Base-by-base conservation (phyloP, 2,113 vertebrate genomes). In the Sylvietta virens region DNA sequence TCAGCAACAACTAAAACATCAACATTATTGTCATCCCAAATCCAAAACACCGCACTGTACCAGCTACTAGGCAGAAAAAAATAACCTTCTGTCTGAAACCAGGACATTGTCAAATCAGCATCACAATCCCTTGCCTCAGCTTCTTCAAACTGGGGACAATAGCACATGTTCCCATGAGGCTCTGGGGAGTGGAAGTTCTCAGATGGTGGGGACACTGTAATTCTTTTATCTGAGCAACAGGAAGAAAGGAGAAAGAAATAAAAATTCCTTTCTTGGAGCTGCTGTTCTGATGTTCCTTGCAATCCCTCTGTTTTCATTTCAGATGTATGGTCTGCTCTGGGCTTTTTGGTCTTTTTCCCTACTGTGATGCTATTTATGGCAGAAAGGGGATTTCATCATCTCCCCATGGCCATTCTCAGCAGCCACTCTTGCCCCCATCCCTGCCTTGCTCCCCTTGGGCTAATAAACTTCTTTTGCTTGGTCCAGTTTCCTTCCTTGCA, bases 401-500 rank as follows among this genome's bases (percentile, higher is more conserved):
- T 93, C 90, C 70, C 64, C 22, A 11, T 10, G 50, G 84, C 90
- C 78, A 31, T 64, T 58, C 53, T 72, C 88, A 90, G 72, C 88
- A 90, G 85, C 56, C 19, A 11, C 33, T 79, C 88, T 81, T 77
- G 82, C 6, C 35, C 31, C 18, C 0, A 30, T 60, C 60, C 71
- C 60, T 1, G 14, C 64, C 51, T 78, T 83, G 58, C 70, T 96
- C 83, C 62, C 66, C n/a, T 92, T 93, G 61, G 48, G 64, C 86
- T 83, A 82, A 95, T 95, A 91, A 97, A 73, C 50, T 15, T 70
- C 42, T 53, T 71, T 83, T 78, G 28, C 66, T 92, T 85, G 47
- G 67, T 92, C 90, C 83, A 60, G 54, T 95, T 95, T 95, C 91
- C 93, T 88, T 96, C 90, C 90, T 94, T 70, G 53, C 2, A 4